phyloP scores from a whole-genome alignment of 2,888 invertebrate genomes.

The Phytoseiulus persimilis region DNA sequence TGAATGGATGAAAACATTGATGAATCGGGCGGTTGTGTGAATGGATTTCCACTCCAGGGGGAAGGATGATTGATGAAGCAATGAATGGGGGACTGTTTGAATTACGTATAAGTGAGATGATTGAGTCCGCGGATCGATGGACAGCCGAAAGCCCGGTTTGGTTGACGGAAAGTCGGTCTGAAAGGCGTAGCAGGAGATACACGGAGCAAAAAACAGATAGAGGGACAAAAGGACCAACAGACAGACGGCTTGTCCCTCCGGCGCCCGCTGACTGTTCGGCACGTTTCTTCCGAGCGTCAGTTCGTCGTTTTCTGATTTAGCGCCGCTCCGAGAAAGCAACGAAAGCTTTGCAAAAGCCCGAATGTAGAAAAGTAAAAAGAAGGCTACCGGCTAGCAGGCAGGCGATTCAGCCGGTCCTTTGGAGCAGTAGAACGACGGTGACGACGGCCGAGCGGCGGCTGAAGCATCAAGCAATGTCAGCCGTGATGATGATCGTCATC shows the following conservation, averaged over 20 bases:
- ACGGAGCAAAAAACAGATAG: background rate
- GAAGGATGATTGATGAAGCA: too few species aligned
- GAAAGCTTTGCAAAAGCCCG: background rate
- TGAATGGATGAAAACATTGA: background rate
- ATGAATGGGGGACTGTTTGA: too few species aligned
- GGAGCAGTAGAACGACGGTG: background rate
- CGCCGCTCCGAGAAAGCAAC: background rate
- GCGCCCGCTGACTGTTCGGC: background rate
- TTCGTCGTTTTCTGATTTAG: background rate
- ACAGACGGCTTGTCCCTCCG: background rate
- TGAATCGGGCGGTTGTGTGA: too few species aligned
- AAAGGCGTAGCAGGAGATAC: too few species aligned
- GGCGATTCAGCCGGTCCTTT: background rate
- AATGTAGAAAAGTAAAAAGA: background rate
- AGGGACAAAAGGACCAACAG: background rate
- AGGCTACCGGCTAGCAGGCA: background rate
- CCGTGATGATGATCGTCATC: background rate
- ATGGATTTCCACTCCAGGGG: too few species aligned
- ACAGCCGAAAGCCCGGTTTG: too few species aligned
- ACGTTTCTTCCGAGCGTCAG: background rate
- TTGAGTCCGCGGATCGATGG: too few species aligned
- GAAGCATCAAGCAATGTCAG: background rate
- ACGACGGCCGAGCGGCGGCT: background rate
- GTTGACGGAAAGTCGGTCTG: too few species aligned
- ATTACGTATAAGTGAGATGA: too few species aligned